phyloP scores from a whole-genome alignment of 2,797 vertebrate genomes.

The Sus cebifrons region DNA sequence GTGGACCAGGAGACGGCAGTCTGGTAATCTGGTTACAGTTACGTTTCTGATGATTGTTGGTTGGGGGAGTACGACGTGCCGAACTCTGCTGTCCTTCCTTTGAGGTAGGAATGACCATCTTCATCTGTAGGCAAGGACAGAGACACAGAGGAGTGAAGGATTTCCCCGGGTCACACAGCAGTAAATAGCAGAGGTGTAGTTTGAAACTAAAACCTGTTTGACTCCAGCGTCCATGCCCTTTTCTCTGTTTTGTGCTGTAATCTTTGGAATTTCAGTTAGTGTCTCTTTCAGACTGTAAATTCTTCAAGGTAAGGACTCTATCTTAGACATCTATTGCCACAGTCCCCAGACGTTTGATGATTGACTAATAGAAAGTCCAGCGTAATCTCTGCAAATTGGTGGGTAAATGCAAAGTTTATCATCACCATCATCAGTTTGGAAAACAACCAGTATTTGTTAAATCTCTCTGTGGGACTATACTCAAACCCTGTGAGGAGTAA shows the following conservation, averaged over 20 bases:
- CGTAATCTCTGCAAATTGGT: background rate
- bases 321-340: background rate
- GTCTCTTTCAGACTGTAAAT: background rate
- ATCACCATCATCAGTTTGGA: background rate
- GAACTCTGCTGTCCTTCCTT: background rate
- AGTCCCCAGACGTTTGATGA: background rate
- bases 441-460: background rate
- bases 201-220: background rate
- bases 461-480: background rate
- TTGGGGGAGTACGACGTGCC: background rate
- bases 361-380: background rate
- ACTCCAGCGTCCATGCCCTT: background rate
- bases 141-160: background rate
- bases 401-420: background rate
- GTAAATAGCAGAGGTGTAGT: background rate
- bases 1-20: accelerated
- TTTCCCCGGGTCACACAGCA: background rate
- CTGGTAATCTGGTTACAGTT: background rate
- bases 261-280: no score
- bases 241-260: background rate
- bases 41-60: no score
- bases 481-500: background rate
- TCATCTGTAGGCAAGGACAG: background rate
- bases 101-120: background rate
- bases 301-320: background rate